Evolutionary conservation across 2,797 vertebrate genomes (phyloP).

Genomic region (Cossypha dichroa): DNA sequence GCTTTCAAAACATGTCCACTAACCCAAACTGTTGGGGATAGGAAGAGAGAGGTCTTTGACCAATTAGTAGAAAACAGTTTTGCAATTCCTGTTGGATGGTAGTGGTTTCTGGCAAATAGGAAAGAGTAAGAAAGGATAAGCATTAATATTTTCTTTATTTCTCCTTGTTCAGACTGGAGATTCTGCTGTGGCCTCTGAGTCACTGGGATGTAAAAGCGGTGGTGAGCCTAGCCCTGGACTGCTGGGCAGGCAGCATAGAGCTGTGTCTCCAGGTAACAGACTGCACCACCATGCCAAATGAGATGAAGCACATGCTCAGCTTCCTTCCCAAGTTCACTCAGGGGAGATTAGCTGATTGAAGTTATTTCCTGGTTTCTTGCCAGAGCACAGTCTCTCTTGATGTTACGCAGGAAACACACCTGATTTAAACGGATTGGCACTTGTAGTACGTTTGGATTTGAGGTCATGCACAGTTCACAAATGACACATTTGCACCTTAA

Average conservation of each 20-base stretch:
- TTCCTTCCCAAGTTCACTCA: background rate
- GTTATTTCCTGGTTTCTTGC: slow-evolving; percentile 17
- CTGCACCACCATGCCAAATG: background rate
- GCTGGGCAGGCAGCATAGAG: background rate
- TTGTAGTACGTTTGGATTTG: background rate
- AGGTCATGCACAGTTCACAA: background rate
- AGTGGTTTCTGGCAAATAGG: background rate
- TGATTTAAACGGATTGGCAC: background rate
- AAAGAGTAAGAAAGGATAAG: background rate
- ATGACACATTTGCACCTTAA: background rate
- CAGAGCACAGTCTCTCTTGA: background rate
- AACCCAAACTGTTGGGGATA: background rate
- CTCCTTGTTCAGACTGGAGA: background rate
- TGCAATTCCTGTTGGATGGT: background rate
- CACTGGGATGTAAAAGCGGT: background rate
- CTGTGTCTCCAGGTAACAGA: background rate
- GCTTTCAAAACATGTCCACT: background rate
- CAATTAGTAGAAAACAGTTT: background rate
- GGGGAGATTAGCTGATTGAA: background rate
- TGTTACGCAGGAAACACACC: background rate
- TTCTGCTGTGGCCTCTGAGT: background rate
- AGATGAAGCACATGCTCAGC: background rate
- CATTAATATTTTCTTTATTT: background rate
- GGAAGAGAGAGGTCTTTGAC: background rate
- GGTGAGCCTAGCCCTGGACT: background rate